Conservation (phyloP, 2,888 invertebrate species). For the Conistra vaccinii region DNA sequence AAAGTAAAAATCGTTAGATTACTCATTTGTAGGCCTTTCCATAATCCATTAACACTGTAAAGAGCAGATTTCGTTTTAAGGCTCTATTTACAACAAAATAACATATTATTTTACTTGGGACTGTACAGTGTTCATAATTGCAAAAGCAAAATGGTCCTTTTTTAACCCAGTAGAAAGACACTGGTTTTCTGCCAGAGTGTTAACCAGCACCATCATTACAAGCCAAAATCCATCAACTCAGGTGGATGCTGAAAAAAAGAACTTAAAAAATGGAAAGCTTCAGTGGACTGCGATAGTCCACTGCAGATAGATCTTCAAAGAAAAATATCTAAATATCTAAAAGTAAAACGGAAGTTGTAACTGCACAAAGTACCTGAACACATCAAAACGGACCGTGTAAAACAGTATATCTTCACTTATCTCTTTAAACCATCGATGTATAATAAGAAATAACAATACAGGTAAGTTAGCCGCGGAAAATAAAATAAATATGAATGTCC, state of each 20-base stretch:
- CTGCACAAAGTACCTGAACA: background rate
- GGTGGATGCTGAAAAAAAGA: too few species aligned
- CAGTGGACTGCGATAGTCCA: too few species aligned
- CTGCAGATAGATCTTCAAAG: background rate
- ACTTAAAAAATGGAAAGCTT: too few species aligned
- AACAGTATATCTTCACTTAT: constrained; percentile 10
- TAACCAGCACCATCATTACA: too few species aligned
- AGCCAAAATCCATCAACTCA: too few species aligned
- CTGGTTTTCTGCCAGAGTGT: too few species aligned
- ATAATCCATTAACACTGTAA: background rate
- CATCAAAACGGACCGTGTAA: background rate
- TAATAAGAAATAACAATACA: constrained; percentile 47
- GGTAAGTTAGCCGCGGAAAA: constrained; percentile 39
- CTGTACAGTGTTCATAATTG: background rate
- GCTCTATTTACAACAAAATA: background rate
- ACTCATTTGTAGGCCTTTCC: background rate
- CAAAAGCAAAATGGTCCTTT: background rate
- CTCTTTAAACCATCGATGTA: constrained; percentile 31
- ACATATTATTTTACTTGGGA: background rate
- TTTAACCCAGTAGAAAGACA: background rate
- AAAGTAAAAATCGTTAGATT: background rate
- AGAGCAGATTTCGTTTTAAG: background rate
- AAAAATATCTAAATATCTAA: background rate
- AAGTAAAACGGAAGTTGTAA: constrained; percentile 13
- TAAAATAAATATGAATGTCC: constrained; percentile 51